These are phyloP conservation scores for Anthoscopus minutus DNA, from an alignment of 2,113 vertebrate genomes.

Conservation along the genomic window DNA sequence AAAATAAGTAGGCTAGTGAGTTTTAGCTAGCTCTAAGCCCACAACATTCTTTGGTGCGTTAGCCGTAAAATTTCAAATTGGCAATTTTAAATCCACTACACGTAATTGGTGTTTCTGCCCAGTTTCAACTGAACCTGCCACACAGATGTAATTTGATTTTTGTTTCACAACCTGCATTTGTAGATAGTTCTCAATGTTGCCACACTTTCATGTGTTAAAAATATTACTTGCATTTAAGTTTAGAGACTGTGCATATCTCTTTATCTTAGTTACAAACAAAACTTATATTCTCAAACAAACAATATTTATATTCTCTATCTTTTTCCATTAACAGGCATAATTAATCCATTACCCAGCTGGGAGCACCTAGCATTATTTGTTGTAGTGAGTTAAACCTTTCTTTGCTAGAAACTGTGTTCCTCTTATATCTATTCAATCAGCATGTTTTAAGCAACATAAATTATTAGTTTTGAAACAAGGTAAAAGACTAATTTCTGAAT, in stretches of 20 bases:
- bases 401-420: constrained; percentile 74
- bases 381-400: constrained; percentile 74
- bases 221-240: neutral
- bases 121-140: no score
- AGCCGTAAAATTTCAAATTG: no score
- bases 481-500: neutral
- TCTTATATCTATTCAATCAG: constrained; percentile 69
- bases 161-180: neutral
- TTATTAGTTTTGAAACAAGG: constrained; percentile 17
- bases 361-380: constrained; percentile 60
- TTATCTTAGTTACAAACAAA: neutral
- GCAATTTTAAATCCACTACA: no score
- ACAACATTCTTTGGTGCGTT: no score
- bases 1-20: no score
- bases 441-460: constrained; percentile 51
- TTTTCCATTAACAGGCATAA: constrained; percentile 49
- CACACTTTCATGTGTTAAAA: neutral
- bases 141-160: no score
- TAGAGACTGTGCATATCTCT: neutral
- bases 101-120: no score
- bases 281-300: no score
- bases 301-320: neutral
- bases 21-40: no score
- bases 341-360: constrained; percentile 72
- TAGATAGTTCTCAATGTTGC: neutral